Base-by-base conservation (phyloP, 2,888 invertebrate species). In the Chalcosyrphus nemorum region DNA sequence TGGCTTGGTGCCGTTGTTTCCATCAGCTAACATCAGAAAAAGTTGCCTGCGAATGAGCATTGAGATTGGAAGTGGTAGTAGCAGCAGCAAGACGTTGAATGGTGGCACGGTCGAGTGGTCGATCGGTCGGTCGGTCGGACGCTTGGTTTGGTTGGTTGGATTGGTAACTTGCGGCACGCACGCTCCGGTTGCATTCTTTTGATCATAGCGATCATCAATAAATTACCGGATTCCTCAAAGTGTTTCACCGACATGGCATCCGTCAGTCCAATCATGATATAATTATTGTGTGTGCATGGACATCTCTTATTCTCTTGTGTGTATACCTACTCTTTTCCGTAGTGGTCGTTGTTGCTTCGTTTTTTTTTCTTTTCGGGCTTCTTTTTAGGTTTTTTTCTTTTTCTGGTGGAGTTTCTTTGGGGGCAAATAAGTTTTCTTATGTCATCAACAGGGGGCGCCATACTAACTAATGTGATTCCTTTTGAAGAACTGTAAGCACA, bases 161-260 rank as follows among this genome's bases (percentile, higher is more conserved):
- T 81, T 84, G 84, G 84, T 84, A 81, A 86, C 80, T 86, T 86
- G 86, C 86, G 86, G 86, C 85, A 86, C 86, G 86, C 86, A 86
- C 86, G 86, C 86, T 86, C 81, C 86, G 86, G 77, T 87, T 87
- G 82, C 86, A 87, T 86, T 87, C 87, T 86, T 87, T 87, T 87
- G 88, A 88, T 88, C 87, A 87, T 87, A 86, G 86, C 87, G 87
- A 86, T 87, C 87, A 86, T 86, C 87, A 87, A 88, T 88, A 87
- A 88, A 88, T 88, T 88, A 88, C 87, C 86, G 86, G 87, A 87
- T 87, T 88, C 87, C 87, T 87, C 87, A 88, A 87, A 88, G 88
- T 88, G 88, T 87, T 87, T 87, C 82, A 87, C 88, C 88, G 88
- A 88, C 87, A 87, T 87, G 87, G 87, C 87, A 87, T 87, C 84